Evolutionary conservation across 2,113 vertebrate species (phyloP), one percentile per base, ranked within the genome.

Genomic region (Stomatorhinus ivindoensis): DNA sequence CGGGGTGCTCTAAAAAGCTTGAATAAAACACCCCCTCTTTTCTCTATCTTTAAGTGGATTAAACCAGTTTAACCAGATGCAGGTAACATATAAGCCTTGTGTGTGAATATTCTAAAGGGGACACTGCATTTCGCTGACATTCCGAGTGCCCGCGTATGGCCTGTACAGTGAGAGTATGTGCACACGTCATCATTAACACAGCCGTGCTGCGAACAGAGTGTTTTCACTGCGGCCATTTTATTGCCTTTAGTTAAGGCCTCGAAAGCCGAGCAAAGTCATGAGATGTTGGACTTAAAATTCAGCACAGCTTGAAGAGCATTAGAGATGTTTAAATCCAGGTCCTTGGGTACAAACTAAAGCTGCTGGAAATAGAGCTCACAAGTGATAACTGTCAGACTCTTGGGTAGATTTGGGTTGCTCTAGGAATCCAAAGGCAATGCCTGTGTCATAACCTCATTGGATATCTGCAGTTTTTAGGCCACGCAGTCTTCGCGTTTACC

Each of bases 1-100:
- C 87, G 58, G 39, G 50, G 88, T 31, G 53, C 35, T 88, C 80
- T 89, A 87, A 90, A 87, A 88, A 46, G 35, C 27, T 21, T 89
- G 89, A 91, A 92, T 89, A 89, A 31, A 65, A 73, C 80, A 89
- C 87, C 90, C 89, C 44, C 65, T 27, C 65, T 27, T 27, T 19
- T 50, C 87, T 86, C 86, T 65, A 86, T 89, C 17, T 55, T 91
- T 89, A 91, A 90, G 85, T 89, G 88, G 51, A 90, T 91, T 90
- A 88, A 84, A 91, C 86, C 88, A 35, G 65, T 90, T 55, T 87
- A 73, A 80, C 9, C 53, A 87, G 90, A 80, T 31, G 44, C 8
- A 21, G 11, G 47, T 9, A 50, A 31, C 24, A 1, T 27, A 47
- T 31, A n/a, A 50, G 9, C 21, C 44, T 1, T 24, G 44, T 2